Percentiles rank a stretch among this genome's conserved stretches.
Conservation (phyloP, 1,140 invertebrate genomes). For the Himalopsyche phryganea region DNA sequence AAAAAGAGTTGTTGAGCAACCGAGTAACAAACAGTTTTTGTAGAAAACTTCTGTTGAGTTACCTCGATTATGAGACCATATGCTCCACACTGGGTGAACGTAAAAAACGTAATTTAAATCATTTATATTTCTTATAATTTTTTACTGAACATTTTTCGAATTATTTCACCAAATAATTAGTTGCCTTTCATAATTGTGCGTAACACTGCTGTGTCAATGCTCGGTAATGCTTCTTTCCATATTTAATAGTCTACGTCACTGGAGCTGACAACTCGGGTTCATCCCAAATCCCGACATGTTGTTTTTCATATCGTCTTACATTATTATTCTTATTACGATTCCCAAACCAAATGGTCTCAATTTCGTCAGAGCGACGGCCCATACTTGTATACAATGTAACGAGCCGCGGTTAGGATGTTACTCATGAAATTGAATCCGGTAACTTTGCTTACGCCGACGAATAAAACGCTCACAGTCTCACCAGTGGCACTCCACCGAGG, state of each 20-base stretch:
- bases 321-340: conserved; percentile 34
- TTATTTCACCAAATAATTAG: no score
- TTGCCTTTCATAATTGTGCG: no score
- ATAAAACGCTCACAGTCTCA: conserved; percentile 18
- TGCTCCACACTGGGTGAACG: no score
- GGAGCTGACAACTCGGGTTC: conserved; percentile 14
- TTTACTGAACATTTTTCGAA: no score
- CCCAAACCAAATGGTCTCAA: conserved; percentile 35
- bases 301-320: conserved; percentile 34
- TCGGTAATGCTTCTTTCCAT: neutral
- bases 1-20: no score
- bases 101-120: no score
- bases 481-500: conserved; percentile 13
- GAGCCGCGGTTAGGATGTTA: conserved; percentile 22
- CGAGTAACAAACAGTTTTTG: no score
- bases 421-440: neutral
- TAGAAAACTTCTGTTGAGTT: no score
- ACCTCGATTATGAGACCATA: no score
- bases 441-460: neutral
- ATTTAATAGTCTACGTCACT: conserved; percentile 7
- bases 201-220: no score
- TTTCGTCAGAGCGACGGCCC: conserved; percentile 27
- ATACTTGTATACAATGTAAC: conserved; percentile 26
- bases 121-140: no score
- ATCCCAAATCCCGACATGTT: conserved; percentile 35